Evolutionary conservation across 2,888 invertebrate genomes (phyloP).

Genomic region (Pyrrhosoma nymphula): DNA sequence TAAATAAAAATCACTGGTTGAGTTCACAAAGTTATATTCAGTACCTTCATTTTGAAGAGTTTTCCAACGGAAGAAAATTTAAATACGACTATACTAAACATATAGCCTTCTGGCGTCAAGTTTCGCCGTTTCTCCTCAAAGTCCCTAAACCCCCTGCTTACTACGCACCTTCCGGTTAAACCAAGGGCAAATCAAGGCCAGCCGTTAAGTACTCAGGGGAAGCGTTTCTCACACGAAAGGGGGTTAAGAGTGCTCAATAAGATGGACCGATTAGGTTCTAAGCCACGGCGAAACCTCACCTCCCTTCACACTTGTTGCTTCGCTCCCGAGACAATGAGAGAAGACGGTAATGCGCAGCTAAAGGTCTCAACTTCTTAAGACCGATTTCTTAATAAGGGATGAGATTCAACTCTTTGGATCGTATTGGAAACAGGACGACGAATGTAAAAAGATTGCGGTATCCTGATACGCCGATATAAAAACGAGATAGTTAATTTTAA

Average conservation of each 20-base stretch:
- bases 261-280: neutral
- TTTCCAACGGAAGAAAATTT: too few species aligned
- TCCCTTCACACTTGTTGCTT: neutral
- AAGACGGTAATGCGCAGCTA: neutral
- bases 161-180: neutral
- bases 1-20: too few species aligned
- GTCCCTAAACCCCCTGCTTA: neutral
- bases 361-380: neutral
- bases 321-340: neutral
- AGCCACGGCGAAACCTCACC: neutral
- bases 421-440: neutral
- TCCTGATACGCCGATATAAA: neutral
- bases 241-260: conserved; percentile 14
- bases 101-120: too few species aligned
- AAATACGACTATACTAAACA: too few species aligned
- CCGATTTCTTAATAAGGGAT: neutral
- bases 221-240: neutral
- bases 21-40: too few species aligned
- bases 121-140: neutral
- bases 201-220: neutral
- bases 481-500: neutral
- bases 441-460: neutral
- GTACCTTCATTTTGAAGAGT: too few species aligned
- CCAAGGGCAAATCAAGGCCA: conserved; percentile 16
- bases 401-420: neutral